A percentile compares a stretch with the other conserved stretches of the same genome.
phyloP scores from a whole-genome alignment of 2,113 vertebrate species.

The Acanthisitta chloris region DNA sequence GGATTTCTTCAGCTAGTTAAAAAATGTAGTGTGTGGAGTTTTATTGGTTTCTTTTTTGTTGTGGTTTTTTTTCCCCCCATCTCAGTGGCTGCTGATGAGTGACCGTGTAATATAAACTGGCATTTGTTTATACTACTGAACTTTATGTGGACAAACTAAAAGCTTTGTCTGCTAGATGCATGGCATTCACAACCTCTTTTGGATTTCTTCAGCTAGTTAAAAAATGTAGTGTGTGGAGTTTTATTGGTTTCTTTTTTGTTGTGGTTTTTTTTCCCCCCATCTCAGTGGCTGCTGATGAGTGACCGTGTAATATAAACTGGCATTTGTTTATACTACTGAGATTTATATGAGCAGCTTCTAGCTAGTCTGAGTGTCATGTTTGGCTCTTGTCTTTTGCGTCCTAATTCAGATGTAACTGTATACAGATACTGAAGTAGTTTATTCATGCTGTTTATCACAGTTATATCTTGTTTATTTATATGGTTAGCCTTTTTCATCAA shows the following conservation, averaged over 20 bases:
- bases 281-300: neutral
- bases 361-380: neutral
- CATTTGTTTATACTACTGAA: neutral
- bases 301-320: neutral
- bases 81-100: neutral
- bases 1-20: neutral
- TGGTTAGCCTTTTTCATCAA: neutral
- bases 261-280: neutral
- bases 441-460: neutral
- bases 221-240: neutral
- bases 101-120: neutral
- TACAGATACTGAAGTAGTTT: neutral
- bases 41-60: neutral
- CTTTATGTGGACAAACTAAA: neutral
- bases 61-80: neutral
- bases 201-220: neutral
- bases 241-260: neutral
- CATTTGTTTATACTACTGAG: neutral
- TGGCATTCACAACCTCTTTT: neutral
- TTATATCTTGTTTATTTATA: neutral
- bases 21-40: neutral
- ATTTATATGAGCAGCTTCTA: neutral
- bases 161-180: neutral
- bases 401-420: neutral
- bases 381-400: neutral